Evolutionary conservation across 2,113 vertebrate genomes (phyloP).

Genomic region (Brachypteracias leptosomus): DNA sequence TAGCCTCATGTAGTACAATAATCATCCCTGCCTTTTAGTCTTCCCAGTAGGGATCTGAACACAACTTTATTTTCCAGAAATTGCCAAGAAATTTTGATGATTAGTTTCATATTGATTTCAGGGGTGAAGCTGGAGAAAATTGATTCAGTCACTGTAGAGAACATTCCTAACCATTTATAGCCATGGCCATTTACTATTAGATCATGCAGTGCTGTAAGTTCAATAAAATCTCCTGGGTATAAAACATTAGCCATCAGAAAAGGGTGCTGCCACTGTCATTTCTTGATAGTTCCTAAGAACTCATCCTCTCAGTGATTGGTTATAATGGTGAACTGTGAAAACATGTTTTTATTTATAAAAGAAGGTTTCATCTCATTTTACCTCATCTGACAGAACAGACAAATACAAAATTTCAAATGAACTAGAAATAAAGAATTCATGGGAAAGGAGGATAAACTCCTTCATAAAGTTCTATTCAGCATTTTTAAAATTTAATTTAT

Average conservation of each 20-base stretch:
- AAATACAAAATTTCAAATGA: not conserved
- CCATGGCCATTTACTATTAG: not conserved
- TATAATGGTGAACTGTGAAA: not conserved
- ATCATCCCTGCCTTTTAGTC: not conserved
- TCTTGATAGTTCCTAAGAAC: not conserved
- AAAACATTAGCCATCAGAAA: not conserved
- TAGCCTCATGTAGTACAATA: not conserved
- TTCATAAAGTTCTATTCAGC: not conserved
- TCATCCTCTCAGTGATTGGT: not conserved
- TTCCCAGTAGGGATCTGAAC: not conserved
- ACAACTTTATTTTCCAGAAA: conserved; percentile 15
- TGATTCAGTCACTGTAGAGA: not conserved
- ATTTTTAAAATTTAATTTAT: not conserved
- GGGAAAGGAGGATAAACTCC: not conserved
- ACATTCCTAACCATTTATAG: not conserved
- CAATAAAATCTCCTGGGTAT: not conserved
- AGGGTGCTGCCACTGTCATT: not conserved
- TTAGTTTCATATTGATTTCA: conserved; percentile 15
- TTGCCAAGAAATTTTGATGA: not conserved
- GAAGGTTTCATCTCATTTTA: not conserved
- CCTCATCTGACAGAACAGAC: not conserved
- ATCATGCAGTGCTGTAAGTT: not conserved
- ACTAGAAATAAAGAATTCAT: not conserved
- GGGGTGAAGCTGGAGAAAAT: not conserved
- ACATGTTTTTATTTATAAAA: not conserved